Evolutionary conservation across 2,113 vertebrate species (phyloP).

Genomic region (Paramormyrops kingsleyae): DNA sequence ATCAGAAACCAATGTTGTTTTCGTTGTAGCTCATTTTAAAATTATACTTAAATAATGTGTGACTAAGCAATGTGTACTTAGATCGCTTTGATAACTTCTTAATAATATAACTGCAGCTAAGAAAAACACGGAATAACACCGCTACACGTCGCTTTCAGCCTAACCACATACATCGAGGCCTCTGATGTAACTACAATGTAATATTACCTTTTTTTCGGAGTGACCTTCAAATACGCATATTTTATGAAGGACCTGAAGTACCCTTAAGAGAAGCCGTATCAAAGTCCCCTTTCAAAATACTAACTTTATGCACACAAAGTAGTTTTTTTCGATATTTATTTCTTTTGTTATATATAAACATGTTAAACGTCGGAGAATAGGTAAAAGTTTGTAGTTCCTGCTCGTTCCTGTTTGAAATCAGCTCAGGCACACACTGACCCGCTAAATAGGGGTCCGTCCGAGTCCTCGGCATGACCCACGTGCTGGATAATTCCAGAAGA

Average conservation of each 20-base stretch:
- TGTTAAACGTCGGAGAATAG: neutral
- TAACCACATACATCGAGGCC: slow-evolving; percentile 3
- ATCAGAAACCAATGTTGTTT: neutral
- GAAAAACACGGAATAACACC: neutral
- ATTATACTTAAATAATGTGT: neutral
- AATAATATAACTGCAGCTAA: neutral
- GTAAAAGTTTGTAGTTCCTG: neutral
- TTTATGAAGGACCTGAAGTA: slow-evolving; percentile 14
- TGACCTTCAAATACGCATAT: slow-evolving; percentile 56
- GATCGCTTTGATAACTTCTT: neutral
- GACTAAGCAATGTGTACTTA: neutral
- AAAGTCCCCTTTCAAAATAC: neutral
- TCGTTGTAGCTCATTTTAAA: neutral
- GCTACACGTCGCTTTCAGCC: neutral
- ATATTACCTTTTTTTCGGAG: slow-evolving; percentile 38
- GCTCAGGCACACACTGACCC: slow-evolving; percentile 28
- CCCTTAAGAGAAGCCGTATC: neutral
- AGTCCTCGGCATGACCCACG: slow-evolving; percentile 45
- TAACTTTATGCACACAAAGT: neutral
- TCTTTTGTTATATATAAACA: neutral
- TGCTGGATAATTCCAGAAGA: slow-evolving; percentile 61
- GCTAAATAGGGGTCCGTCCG: slow-evolving; percentile 33
- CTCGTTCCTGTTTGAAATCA: neutral
- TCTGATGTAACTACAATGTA: slow-evolving; percentile 45
- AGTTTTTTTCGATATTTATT: neutral